Evolutionary conservation across 2,888 invertebrate genomes (phyloP), one percentile per base, ranked within the genome.

Genomic region (Heteropelma amictum): DNA sequence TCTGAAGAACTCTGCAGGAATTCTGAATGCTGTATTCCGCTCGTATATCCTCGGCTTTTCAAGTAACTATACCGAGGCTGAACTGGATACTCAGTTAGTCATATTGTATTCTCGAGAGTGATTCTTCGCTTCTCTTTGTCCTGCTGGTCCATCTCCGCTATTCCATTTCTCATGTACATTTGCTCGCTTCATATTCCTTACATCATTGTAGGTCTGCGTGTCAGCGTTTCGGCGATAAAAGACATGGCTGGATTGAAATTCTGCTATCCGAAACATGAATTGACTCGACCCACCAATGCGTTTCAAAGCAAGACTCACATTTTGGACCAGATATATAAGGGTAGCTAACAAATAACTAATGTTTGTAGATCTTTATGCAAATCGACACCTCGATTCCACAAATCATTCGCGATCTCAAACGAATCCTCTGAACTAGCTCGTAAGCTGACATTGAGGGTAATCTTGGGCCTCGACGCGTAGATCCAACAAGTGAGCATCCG

Each of bases 401-500:
- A 60, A 51, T 51, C 51, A 58, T 19, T 14, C 14, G 4, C 7
- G 14, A 33, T 23, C 5, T 63, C 49, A 51, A 54, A 64, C 49
- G 30, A 64, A 40, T 51, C 38, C 47, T 23, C 23, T 14, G 54
- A 64, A 49, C 23, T 33, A 40, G 49, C 51, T 30, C 49, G 23
- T 49, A 30, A 69, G 26, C 49, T 73, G 68, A 73, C 68, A 73
- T 73, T 73, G 69, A 64, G 73, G 68, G 35, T 69, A 53, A 69
- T 73, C 51, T 60, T 53, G 42, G 33, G 26, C 14, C 65, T 60
- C 40, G 51, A 54, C 65, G 67, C 70, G 67, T 68, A 49, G 58
- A 67, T 71, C 75, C 71, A 75, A 71, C 78, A 80, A 72, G 78
- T 76, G 77, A 49, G 61, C 70, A 69, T 77, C 64, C 47, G 63